Percentiles rank a stretch among this genome's conserved stretches.
These are phyloP conservation scores for Mesocricetus auratus DNA, from an alignment of 2,113 vertebrate species.

Conservation along the genomic window DNA sequence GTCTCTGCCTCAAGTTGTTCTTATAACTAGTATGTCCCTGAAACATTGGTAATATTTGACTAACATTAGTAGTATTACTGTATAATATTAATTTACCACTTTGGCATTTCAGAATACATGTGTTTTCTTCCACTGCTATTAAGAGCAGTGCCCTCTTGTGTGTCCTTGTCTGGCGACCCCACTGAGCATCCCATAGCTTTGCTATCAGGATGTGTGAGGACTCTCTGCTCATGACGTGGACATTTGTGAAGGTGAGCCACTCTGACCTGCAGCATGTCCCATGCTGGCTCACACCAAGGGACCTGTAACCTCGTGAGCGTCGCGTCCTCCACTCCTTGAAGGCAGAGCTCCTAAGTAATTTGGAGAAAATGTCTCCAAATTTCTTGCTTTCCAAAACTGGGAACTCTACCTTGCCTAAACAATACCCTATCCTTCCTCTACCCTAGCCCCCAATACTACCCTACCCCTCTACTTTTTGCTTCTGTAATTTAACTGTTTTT, in stretches of 20 bases:
- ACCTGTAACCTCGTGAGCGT: neutral
- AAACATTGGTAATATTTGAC: neutral
- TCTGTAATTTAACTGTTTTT: constrained; percentile 13
- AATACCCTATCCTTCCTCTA: neutral
- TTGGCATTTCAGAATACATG: neutral
- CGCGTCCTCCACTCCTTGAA: neutral
- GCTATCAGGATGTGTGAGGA: neutral
- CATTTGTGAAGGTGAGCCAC: neutral
- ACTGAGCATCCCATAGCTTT: neutral
- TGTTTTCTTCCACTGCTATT: neutral
- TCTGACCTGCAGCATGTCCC: neutral
- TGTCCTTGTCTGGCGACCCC: neutral
- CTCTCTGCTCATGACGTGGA: neutral
- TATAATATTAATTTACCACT: neutral
- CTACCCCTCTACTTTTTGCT: neutral
- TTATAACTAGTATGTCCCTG: neutral
- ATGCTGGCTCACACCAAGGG: neutral
- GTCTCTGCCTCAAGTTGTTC: neutral
- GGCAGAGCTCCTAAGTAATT: neutral
- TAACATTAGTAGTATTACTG: neutral
- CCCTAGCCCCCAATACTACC: neutral
- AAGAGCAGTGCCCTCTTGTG: neutral
- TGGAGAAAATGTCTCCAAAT: neutral
- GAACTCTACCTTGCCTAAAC: neutral
- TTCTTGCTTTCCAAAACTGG: constrained; percentile 12